Percentiles rank a stretch among this genome's conserved stretches.
These are phyloP conservation scores for Lasioglossum marginatum DNA, from an alignment of 2,888 invertebrate genomes.

Conservation along the genomic window DNA sequence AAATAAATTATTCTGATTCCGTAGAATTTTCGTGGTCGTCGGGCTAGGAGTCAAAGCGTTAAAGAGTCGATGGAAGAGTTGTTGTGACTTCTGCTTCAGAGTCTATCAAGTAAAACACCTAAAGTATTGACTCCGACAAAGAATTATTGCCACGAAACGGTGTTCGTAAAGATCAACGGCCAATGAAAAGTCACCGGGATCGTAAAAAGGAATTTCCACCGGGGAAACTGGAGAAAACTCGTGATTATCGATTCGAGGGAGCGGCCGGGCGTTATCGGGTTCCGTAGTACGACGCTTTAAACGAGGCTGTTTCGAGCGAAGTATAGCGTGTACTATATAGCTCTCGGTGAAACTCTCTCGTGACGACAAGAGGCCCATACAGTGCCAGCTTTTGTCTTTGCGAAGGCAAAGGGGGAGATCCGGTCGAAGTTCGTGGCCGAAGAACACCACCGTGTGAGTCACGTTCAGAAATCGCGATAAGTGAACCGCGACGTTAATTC, in stretches of 20 bases:
- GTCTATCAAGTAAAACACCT: background rate
- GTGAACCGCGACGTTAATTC: constrained; percentile 42
- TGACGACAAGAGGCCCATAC: constrained; percentile 8
- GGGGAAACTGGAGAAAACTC: background rate
- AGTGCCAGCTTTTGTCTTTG: constrained; percentile 52
- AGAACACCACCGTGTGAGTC: background rate
- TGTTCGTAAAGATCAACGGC: background rate
- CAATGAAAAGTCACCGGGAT: background rate
- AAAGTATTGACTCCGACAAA: background rate
- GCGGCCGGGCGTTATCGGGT: constrained; percentile 4
- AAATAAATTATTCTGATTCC: background rate
- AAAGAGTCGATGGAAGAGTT: background rate
- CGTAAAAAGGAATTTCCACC: constrained; percentile 15
- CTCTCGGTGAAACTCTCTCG: background rate
- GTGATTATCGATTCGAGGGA: constrained; percentile 13
- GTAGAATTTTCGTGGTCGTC: background rate
- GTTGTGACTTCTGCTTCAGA: background rate
- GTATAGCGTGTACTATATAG: background rate
- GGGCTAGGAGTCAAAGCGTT: background rate
- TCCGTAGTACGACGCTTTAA: background rate
- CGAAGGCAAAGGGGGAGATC: constrained; percentile 16
- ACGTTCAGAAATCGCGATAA: constrained; percentile 24
- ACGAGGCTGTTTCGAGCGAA: background rate
- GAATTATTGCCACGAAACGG: background rate
- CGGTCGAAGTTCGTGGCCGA: constrained; percentile 21